Conservation (phyloP, 2,113 vertebrate species). For the Calyptommatus sinebrachiatus region DNA sequence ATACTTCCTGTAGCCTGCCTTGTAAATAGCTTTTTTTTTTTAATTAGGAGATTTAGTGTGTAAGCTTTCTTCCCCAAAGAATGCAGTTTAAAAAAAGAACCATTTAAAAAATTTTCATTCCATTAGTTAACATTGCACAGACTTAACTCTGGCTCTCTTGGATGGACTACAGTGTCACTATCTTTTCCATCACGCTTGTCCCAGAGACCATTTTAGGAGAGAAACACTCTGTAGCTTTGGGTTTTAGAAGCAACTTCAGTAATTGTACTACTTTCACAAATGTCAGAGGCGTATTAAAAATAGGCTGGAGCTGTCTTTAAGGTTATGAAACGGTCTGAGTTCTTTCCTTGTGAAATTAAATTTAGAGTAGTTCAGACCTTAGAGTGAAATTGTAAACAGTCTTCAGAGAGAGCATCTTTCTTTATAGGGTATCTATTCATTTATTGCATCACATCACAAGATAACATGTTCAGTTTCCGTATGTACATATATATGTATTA, state of each 20-base stretch:
- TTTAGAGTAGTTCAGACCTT: conserved; percentile 56
- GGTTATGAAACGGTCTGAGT: conserved; percentile 66
- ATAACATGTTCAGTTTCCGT: conserved; percentile 59
- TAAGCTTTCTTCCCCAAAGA: background rate
- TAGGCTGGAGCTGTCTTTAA: conserved; percentile 62
- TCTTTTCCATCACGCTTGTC: conserved; percentile 62
- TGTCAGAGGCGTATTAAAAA: conserved; percentile 61
- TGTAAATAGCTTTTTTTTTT: conserved; percentile 37
- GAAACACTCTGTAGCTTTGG: conserved; percentile 52
- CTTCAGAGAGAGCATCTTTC: conserved; percentile 62
- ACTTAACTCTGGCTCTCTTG: conserved; percentile 61
- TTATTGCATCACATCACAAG: conserved; percentile 52
- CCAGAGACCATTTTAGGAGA: conserved; percentile 60
- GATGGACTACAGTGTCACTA: conserved; percentile 60
- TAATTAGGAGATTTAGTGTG: conserved; percentile 36
- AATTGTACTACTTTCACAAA: conserved; percentile 66
- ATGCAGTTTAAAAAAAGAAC: conserved; percentile 49
- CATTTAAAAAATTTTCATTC: conserved; percentile 44
- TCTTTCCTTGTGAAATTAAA: conserved; percentile 65
- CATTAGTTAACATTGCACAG: conserved; percentile 50
- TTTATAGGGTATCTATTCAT: conserved; percentile 53
- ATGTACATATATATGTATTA: conserved; percentile 40
- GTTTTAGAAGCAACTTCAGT: conserved; percentile 60
- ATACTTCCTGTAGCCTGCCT: conserved; percentile 3
- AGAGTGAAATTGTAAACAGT: conserved; percentile 55